Percentiles rank a stretch among this genome's conserved stretches.
Evolutionary conservation across 2,113 vertebrate species (phyloP).

Genomic region (Morone chrysops): DNA sequence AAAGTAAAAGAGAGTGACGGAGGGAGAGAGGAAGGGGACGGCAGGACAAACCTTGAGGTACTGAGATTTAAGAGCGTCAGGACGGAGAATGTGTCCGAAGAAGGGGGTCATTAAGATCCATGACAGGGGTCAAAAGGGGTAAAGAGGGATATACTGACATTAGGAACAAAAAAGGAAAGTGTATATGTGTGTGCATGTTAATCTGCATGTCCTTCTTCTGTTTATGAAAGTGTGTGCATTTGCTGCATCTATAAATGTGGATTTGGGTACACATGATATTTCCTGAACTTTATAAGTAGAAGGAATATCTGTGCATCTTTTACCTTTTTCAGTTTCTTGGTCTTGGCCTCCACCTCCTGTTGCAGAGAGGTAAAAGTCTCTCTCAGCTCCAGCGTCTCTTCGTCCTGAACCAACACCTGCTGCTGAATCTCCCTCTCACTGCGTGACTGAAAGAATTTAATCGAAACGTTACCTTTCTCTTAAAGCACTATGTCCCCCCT

Average conservation of each 20-base stretch:
- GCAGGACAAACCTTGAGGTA: conserved; percentile 69
- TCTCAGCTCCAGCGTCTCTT: conserved; percentile 95
- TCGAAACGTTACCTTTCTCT: neutral
- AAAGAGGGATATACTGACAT: conserved; percentile 65
- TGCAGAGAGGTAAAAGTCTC: conserved; percentile 96
- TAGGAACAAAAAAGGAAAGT: conserved; percentile 44
- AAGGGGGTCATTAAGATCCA: conserved; percentile 63
- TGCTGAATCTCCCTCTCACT: conserved; percentile 95
- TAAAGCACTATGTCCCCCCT: too few relatives aligned
- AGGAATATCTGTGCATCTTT: conserved; percentile 9
- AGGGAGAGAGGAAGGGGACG: conserved; percentile 23
- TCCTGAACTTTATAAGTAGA: neutral
- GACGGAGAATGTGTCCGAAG: conserved; percentile 54
- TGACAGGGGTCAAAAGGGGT: conserved; percentile 62
- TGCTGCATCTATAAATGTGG: too few relatives aligned
- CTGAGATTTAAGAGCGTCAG: conserved; percentile 35
- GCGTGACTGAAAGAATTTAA: conserved; percentile 84
- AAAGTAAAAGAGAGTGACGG: neutral
- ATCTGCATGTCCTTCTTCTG: neutral
- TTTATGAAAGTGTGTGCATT: neutral
- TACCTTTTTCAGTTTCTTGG: conserved; percentile 99
- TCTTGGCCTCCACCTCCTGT: conserved; percentile 98
- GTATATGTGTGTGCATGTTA: conserved; percentile 1
- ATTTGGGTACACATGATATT: neutral
- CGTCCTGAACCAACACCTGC: conserved; percentile 92